These are phyloP conservation scores for Megalops cyprinoides DNA, from an alignment of 2,797 vertebrate genomes.

Conservation along the genomic window DNA sequence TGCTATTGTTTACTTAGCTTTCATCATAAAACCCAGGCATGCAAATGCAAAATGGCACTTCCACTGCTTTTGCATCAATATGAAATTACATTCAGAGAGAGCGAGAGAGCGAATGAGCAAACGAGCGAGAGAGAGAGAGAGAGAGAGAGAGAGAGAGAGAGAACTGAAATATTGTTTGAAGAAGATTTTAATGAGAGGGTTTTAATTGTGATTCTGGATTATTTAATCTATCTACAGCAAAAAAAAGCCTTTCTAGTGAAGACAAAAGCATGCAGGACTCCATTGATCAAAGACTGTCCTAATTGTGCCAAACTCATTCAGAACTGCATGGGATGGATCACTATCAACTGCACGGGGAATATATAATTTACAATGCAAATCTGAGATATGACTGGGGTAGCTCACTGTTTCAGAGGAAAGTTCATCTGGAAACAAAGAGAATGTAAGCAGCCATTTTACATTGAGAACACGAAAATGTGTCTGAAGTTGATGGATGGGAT, in stretches of 20 bases:
- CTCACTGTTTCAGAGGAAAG: not conserved
- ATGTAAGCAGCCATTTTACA: not conserved
- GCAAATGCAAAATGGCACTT: too few relatives aligned
- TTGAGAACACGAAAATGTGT: not conserved
- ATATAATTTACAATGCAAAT: slow-evolving; percentile 22
- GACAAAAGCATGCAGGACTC: slow-evolving; percentile 13
- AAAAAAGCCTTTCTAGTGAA: not conserved
- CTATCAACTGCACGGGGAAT: not conserved
- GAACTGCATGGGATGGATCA: slow-evolving; percentile 5
- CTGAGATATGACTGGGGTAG: not conserved
- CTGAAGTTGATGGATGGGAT: too few relatives aligned
- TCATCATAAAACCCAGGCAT: too few relatives aligned
- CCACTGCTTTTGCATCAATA: not conserved
- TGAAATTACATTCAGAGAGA: not conserved
- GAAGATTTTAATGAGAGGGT: slow-evolving; percentile 8
- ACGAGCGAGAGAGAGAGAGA: too few relatives aligned
- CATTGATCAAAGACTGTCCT: slow-evolving; percentile 20
- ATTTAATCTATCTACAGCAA: slow-evolving; percentile 6
- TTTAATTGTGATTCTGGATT: not conserved
- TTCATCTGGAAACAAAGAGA: not conserved
- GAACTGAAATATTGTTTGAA: slow-evolving; percentile 1
- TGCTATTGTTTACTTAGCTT: too few relatives aligned
- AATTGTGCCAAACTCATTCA: slow-evolving; percentile 16
- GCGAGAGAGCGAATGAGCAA: too few relatives aligned
- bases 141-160: too few relatives aligned